These are phyloP conservation scores for Rhinoptilus africanus DNA, from an alignment of 2,113 vertebrate genomes.

Conservation along the genomic window DNA sequence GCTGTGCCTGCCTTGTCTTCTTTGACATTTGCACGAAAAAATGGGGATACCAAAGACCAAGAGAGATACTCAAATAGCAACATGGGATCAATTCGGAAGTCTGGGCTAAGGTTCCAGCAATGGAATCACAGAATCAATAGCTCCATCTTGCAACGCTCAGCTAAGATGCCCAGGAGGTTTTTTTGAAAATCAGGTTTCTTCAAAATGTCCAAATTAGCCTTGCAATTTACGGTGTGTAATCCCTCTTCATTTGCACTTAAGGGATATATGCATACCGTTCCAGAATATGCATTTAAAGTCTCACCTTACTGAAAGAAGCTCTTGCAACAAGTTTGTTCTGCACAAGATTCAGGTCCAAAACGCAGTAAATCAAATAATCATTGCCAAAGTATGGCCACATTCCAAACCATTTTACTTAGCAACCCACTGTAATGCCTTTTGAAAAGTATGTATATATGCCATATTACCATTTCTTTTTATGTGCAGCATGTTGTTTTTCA, in stretches of 20 bases:
- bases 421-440: not conserved
- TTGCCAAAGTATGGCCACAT: not conserved
- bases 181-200: not conserved
- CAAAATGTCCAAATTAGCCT: not conserved
- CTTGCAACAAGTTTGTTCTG: not conserved
- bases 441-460: not conserved
- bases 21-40: not conserved
- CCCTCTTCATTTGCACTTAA: not conserved
- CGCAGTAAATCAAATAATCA: not conserved
- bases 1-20: not conserved
- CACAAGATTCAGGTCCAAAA: not conserved
- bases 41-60: not conserved
- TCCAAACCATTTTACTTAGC: conserved; percentile 24
- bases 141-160: not conserved
- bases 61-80: not conserved
- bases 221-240: not conserved
- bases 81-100: not conserved
- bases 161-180: not conserved
- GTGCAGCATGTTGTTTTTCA: conserved; percentile 36
- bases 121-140: too few species aligned
- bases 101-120: not conserved
- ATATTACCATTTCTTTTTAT: conserved; percentile 24
- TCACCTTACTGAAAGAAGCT: not conserved
- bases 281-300: not conserved
- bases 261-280: not conserved